Evolutionary conservation across 2,888 invertebrate genomes (phyloP).

Genomic region (Calephelis perditalis): DNA sequence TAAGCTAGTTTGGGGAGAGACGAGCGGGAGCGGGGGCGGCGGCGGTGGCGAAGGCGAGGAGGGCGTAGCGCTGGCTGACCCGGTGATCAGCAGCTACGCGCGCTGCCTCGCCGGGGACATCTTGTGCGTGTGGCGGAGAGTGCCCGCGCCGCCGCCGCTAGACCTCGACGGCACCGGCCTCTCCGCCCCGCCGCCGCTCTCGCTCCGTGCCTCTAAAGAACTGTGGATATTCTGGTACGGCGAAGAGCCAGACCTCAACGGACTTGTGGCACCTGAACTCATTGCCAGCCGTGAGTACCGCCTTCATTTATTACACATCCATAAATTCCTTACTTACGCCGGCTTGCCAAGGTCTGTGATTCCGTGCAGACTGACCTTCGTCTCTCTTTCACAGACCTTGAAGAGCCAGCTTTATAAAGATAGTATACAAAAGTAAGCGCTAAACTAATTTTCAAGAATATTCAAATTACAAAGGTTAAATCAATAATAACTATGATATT

Average conservation of each 20-base stretch:
- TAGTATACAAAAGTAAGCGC: too few species aligned
- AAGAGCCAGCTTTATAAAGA: too few species aligned
- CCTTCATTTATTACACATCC: slow-evolving; percentile 9
- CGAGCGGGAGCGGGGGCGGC: slow-evolving; percentile 79
- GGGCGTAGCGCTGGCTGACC: slow-evolving; percentile 87
- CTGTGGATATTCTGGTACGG: slow-evolving; percentile 99
- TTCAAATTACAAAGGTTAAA: too few species aligned
- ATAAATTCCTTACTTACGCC: too few species aligned
- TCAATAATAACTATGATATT: too few species aligned
- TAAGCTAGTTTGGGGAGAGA: slow-evolving; percentile 92
- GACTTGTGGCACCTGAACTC: slow-evolving; percentile 90
- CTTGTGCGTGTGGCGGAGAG: slow-evolving; percentile 98
- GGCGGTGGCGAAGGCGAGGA: slow-evolving; percentile 67
- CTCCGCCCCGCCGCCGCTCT: slow-evolving; percentile 84
- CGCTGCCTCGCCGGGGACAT: slow-evolving; percentile 96
- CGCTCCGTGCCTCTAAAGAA: slow-evolving; percentile 94
- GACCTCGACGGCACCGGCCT: slow-evolving; percentile 70
- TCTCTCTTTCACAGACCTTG: too few species aligned
- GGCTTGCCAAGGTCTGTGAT: too few species aligned
- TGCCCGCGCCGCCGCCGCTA: slow-evolving; percentile 76
- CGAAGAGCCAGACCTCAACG: slow-evolving; percentile 94
- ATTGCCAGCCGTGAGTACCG: slow-evolving; percentile 88
- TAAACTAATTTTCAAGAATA: too few species aligned
- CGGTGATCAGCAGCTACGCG: slow-evolving; percentile 93
- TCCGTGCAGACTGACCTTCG: too few species aligned